Evolutionary conservation across 2,113 vertebrate genomes (phyloP), one percentile per base, ranked within the genome.

Genomic region (Corythoichthys haematopterus): DNA sequence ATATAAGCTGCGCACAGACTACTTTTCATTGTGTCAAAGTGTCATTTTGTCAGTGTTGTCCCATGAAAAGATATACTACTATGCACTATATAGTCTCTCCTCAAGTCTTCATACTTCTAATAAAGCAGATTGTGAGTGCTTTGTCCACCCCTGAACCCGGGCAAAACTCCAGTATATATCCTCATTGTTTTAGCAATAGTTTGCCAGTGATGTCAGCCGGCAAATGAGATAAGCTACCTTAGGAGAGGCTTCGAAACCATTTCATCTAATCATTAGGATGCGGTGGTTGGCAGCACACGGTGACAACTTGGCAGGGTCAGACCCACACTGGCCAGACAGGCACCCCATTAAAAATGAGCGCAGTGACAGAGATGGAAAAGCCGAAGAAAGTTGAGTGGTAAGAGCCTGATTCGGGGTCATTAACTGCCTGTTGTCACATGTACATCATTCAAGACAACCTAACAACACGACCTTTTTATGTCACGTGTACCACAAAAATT

Each of bases 321-420:
- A 56, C 60, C 67, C 60, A 70, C 63, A 69, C 36, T 57, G 69
- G 62, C 47, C 62, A 75, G 68, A 76, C 70, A 40, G 75, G 61
- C 71, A 69, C 51, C 64, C 62, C 64, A 79, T 86, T 82, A 84
- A 74, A 82, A 74, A 6, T 68, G 66, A 85, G 76, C 74, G 1
- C 53, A 66, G 71, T 46, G 79, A 73, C 70, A 75, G 63, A 64
- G 69, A 62, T 74, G 71, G 65, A 64, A 67, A 51, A 64, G 72
- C 58, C 55, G 38, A 61, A 69, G 35, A 53, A 69, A 72, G 43
- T 61, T 8, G 53, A 46, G 65, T 55, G 67, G 70, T 33, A 62
- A 65, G 68, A 61, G 37, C 37, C 52, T 73, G 69, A 68, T 59
- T 68, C 66, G 52, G 70, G 9, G 2, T 43, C 56, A 47, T 74